Evolutionary conservation across 1,140 invertebrate species (phyloP).

Genomic region (Trichonephila clavipes): DNA sequence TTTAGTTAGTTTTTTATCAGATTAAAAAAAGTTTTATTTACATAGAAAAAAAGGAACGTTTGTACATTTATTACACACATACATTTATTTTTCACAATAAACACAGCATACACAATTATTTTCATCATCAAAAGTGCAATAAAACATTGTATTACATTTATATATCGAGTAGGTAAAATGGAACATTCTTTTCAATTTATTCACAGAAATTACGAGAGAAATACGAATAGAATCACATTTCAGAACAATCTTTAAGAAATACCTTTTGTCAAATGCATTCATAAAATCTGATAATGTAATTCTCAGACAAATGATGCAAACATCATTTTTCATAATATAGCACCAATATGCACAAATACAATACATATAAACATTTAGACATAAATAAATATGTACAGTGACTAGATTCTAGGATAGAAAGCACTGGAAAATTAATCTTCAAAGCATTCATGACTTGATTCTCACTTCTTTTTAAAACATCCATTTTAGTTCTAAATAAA

Average conservation of each 20-base stretch:
- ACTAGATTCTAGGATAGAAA: neutral
- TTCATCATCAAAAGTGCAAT: neutral
- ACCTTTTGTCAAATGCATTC: neutral
- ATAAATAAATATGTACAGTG: neutral
- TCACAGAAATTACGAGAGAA: neutral
- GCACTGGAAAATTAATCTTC: neutral
- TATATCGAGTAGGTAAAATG: neutral
- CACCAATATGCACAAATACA: neutral
- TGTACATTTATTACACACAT: neutral
- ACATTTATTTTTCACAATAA: slow-evolving; percentile 1
- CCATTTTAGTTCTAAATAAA: no score
- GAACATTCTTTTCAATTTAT: neutral
- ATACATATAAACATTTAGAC: neutral
- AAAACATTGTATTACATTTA: neutral
- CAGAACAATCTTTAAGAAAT: no score
- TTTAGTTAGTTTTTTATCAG: no score
- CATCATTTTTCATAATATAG: neutral
- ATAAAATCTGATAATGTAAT: neutral
- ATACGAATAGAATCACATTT: no score
- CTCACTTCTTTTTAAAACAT: no score
- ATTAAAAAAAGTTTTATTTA: no score
- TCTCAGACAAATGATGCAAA: neutral
- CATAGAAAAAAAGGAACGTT: no score
- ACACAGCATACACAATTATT: neutral
- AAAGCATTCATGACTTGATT: no score